phyloP scores from a whole-genome alignment of 2,113 vertebrate genomes.

The Cryptotis parvus region DNA sequence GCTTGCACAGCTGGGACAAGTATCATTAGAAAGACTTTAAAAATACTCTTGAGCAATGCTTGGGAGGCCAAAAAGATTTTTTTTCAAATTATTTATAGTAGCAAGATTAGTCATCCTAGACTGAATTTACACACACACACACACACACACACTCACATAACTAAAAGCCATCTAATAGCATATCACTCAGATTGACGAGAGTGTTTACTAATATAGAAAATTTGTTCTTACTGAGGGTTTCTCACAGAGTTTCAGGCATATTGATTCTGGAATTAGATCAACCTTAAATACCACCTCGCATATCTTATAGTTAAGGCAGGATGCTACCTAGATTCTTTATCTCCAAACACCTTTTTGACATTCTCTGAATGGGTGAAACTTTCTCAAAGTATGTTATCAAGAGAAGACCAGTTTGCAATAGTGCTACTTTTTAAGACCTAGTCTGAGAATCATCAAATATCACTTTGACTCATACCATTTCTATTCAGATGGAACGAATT shows the following conservation, averaged over 20 bases:
- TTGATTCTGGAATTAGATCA: not conserved
- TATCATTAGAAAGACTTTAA: no score
- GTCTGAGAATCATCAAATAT: not conserved
- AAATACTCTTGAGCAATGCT: no score
- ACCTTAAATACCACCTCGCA: not conserved
- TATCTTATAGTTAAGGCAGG: not conserved
- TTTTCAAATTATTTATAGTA: not conserved
- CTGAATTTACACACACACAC: no score
- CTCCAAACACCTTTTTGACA: no score
- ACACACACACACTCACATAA: no score
- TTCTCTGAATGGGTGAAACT: no score
- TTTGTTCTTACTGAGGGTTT: not conserved
- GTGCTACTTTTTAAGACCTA: not conserved
- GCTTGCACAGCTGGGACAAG: no score
- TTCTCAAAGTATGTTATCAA: not conserved
- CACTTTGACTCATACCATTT: constrained; percentile 32
- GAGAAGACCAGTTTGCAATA: not conserved
- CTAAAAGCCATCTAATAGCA: not conserved
- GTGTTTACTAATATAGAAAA: not conserved
- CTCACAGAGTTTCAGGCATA: not conserved
- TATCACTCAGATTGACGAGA: not conserved
- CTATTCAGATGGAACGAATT: not conserved
- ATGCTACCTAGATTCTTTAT: not conserved
- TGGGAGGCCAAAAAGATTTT: not conserved
- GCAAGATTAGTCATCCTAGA: not conserved